phyloP scores from a whole-genome alignment of 2,888 invertebrate genomes.

The Pammene fasciana region DNA sequence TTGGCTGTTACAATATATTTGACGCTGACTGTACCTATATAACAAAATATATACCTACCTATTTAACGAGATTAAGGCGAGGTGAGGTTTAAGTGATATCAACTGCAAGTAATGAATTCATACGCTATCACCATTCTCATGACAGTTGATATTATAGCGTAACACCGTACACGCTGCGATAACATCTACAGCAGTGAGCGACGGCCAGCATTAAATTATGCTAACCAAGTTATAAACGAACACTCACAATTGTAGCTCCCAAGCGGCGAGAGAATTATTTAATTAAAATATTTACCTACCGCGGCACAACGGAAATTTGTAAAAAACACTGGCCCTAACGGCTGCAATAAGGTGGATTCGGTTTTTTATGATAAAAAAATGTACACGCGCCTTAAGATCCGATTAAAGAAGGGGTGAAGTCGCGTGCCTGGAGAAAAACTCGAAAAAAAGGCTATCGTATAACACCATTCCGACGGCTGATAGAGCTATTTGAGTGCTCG shows the following conservation, averaged over 20 bases:
- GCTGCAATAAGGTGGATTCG: conserved; percentile 78
- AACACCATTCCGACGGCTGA: conserved; percentile 78
- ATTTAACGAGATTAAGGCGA: too few species aligned
- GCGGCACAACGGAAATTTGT: conserved; percentile 64
- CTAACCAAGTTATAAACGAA: conserved; percentile 70
- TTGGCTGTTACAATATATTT: too few species aligned
- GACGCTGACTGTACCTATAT: too few species aligned
- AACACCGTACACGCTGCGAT: conserved; percentile 46
- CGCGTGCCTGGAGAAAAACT: conserved; percentile 58
- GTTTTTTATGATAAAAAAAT: conserved; percentile 73
- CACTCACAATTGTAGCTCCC: conserved; percentile 61
- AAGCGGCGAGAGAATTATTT: conserved; percentile 56
- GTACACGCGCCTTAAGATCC: conserved; percentile 78
- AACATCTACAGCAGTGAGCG: conserved; percentile 55
- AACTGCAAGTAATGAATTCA: conserved; percentile 6
- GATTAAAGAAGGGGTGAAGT: conserved; percentile 81
- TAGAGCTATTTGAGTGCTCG: conserved; percentile 77
- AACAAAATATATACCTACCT: too few species aligned
- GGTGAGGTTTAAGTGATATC: background rate
- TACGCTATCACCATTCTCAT: conserved; percentile 20
- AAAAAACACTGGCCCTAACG: conserved; percentile 75
- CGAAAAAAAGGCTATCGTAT: conserved; percentile 58
- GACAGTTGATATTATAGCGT: conserved; percentile 21
- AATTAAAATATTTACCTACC: conserved; percentile 81
- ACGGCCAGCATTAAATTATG: conserved; percentile 65